phyloP scores from a whole-genome alignment of 2,888 invertebrate genomes.

The Pseudanteris insignis region DNA sequence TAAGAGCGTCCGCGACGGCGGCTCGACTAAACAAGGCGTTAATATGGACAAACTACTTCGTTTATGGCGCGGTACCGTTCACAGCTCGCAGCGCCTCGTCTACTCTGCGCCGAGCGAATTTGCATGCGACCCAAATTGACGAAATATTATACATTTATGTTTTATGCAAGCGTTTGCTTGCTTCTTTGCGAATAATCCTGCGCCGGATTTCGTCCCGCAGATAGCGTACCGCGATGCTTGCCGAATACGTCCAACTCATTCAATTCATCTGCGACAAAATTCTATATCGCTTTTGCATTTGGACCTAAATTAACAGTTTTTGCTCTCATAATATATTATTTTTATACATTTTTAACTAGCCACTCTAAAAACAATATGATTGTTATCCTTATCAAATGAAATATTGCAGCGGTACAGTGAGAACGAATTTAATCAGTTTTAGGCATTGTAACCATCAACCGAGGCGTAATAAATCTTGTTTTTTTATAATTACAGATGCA shows the following conservation, averaged over 20 bases:
- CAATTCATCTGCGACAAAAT: constrained; percentile 9
- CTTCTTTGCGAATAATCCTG: constrained; percentile 17
- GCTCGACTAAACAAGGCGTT: constrained; percentile 24
- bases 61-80: constrained; percentile 47
- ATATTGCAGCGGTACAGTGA: no score
- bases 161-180: constrained; percentile 21
- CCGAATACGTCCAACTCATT: constrained; percentile 15
- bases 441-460: no score
- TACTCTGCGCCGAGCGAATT: constrained; percentile 6
- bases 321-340: neutral
- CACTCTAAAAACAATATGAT: no score
- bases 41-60: constrained; percentile 26
- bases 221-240: constrained; percentile 9
- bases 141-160: constrained; percentile 32
- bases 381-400: no score
- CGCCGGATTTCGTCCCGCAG: neutral
- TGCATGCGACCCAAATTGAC: constrained; percentile 39
- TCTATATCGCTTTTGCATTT: neutral
- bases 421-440: no score
- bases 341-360: neutral
- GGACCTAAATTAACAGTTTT: neutral
- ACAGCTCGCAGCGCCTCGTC: constrained; percentile 22
- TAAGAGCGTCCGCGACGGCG: neutral
- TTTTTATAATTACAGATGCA: no score
- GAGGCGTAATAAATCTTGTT: no score